A percentile compares a stretch with the other conserved stretches of the same genome.
These are phyloP conservation scores for Pseudomyrmex dendroicus DNA, from an alignment of 1,140 invertebrate genomes.

Conservation along the genomic window DNA sequence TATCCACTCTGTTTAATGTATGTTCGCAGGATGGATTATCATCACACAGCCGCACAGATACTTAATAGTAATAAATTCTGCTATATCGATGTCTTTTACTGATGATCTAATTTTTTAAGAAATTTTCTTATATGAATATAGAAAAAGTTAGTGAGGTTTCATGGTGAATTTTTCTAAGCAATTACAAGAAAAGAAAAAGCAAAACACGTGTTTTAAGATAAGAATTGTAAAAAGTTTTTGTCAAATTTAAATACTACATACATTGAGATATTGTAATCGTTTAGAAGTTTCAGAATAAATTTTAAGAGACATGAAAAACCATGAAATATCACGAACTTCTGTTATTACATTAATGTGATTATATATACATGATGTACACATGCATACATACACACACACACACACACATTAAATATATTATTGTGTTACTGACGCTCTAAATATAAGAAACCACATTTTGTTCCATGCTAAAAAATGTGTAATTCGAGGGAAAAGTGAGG, in stretches of 20 bases:
- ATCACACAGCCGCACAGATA: background rate
- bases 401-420: slow-evolving; percentile 5
- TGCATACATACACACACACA: background rate
- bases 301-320: background rate
- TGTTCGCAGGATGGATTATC: slow-evolving; percentile 2
- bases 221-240: too few relatives aligned
- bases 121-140: background rate
- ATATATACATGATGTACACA: slow-evolving; percentile 4
- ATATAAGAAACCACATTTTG: slow-evolving; percentile 2
- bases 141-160: background rate
- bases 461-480: background rate
- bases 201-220: background rate
- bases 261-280: background rate
- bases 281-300: background rate
- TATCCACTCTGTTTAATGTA: slow-evolving; percentile 9
- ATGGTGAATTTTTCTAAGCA: background rate
- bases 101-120: slow-evolving; percentile 23
- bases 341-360: background rate
- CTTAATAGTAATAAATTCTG: slow-evolving; percentile 3
- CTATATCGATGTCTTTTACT: background rate
- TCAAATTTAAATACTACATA: background rate
- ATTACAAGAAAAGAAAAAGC: background rate
- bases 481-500: background rate
- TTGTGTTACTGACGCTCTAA: background rate
- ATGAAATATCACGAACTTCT: background rate